Evolutionary conservation across 2,113 vertebrate genomes (phyloP).

Genomic region (Isurus oxyrinchus): DNA sequence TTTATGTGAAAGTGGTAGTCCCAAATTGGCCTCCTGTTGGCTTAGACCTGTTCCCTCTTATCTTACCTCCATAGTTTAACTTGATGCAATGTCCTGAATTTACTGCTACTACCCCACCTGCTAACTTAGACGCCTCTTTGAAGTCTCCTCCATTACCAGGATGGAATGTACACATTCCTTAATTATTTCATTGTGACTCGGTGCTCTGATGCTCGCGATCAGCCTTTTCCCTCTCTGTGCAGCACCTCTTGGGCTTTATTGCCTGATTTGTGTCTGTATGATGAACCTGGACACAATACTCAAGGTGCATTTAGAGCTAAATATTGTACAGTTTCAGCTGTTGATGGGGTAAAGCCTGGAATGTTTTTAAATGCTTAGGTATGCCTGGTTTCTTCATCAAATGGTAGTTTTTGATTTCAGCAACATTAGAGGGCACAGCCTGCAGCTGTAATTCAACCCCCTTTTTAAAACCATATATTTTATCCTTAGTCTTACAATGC

Average conservation of each 20-base stretch:
- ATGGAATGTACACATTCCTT: neutral
- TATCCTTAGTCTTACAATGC: neutral
- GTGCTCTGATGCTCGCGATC: neutral
- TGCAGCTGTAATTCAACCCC: neutral
- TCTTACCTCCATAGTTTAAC: neutral
- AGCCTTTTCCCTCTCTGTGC: neutral
- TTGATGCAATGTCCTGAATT: neutral
- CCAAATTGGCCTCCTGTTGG: neutral
- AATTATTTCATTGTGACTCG: neutral
- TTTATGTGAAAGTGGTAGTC: neutral
- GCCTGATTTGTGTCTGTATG: neutral
- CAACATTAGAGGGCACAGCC: neutral
- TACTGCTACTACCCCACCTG: neutral
- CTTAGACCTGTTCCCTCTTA: neutral
- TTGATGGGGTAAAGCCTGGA: neutral
- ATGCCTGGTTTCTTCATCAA: neutral
- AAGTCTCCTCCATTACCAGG: neutral
- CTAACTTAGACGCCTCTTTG: neutral
- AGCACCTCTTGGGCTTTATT: neutral
- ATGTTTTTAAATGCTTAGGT: neutral
- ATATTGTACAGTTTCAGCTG: neutral
- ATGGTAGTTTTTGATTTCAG: neutral
- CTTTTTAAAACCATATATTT: neutral
- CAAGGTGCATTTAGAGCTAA: neutral
- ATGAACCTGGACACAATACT: neutral